Conservation (phyloP, 2,113 vertebrate genomes). For the Ophiodon elongatus region DNA sequence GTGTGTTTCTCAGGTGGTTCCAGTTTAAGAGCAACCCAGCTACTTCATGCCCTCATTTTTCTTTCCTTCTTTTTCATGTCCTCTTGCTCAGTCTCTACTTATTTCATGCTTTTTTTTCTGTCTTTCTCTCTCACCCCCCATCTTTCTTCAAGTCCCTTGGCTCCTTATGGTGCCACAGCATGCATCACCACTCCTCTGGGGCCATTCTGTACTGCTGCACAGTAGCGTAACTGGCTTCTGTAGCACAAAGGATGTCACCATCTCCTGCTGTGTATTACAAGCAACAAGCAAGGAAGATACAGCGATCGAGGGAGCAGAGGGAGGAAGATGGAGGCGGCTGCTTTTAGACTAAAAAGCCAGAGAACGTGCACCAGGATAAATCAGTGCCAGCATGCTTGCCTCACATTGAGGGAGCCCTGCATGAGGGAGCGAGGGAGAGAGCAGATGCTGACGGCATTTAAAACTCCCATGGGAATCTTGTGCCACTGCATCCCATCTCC, state of each 20-base stretch:
- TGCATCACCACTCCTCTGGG: slow-evolving; percentile 68
- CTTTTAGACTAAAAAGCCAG: slow-evolving; percentile 62
- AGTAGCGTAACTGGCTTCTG: slow-evolving; percentile 52
- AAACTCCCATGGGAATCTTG: slow-evolving; percentile 76
- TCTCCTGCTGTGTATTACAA: slow-evolving; percentile 67
- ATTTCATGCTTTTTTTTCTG: slow-evolving; percentile 14
- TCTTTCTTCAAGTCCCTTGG: slow-evolving; percentile 62
- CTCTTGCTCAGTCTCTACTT: background rate
- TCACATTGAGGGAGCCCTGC: slow-evolving; percentile 40
- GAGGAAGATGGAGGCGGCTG: slow-evolving; percentile 55
- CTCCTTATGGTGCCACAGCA: slow-evolving; percentile 63
- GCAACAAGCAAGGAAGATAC: slow-evolving; percentile 57
- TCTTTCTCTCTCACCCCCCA: slow-evolving; percentile 2
- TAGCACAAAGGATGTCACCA: slow-evolving; percentile 63
- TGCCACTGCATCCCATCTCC: slow-evolving; percentile 69
- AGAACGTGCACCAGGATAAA: slow-evolving; percentile 63
- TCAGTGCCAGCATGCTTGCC: slow-evolving; percentile 64
- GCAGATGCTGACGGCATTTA: slow-evolving; percentile 77
- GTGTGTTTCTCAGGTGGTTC: slow-evolving; percentile 60
- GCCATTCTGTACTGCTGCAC: slow-evolving; percentile 57
- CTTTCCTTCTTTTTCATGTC: slow-evolving; percentile 8
- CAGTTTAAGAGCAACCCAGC: slow-evolving; percentile 66
- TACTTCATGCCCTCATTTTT: slow-evolving; percentile 52
- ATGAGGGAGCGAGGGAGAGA: slow-evolving; percentile 49
- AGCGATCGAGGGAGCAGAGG: slow-evolving; percentile 39